A percentile compares a stretch with the other conserved stretches of the same genome.
Evolutionary conservation across 2,113 vertebrate genomes (phyloP).

Genomic region (Neolamprologus caudopunctatus): DNA sequence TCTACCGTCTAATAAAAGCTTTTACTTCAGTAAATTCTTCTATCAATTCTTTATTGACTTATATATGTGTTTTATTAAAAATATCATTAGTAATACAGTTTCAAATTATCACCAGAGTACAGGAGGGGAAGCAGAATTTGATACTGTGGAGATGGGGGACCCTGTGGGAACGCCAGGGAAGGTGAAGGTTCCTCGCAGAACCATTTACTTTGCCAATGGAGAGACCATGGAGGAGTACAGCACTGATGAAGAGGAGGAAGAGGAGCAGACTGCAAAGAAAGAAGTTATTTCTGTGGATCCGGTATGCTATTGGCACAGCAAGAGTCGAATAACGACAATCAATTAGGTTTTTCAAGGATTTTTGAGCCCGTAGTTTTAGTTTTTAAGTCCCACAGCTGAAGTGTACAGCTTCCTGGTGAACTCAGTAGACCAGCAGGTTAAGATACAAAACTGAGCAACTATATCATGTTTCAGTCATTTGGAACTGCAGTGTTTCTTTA

Average conservation of each 20-base stretch:
- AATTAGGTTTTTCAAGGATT: background rate
- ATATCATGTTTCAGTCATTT: background rate
- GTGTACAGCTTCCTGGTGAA: background rate
- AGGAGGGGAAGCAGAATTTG: constrained; percentile 74
- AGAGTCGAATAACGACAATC: background rate
- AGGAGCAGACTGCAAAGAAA: constrained; percentile 68
- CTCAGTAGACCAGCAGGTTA: background rate
- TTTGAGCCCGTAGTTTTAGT: background rate
- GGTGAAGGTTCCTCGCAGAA: constrained; percentile 82
- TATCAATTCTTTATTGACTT: background rate
- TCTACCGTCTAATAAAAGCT: background rate
- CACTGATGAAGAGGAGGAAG: constrained; percentile 91
- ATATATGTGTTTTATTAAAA: background rate
- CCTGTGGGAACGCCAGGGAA: constrained; percentile 63
- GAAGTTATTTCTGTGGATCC: constrained; percentile 78
- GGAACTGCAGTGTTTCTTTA: background rate
- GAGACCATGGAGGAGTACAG: constrained; percentile 99
- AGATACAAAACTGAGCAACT: background rate
- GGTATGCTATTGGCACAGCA: constrained; percentile 61
- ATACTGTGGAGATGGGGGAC: constrained; percentile 86
- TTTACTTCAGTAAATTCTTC: background rate
- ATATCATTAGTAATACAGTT: background rate
- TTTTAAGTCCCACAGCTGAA: background rate
- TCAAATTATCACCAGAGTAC: constrained; percentile 37
- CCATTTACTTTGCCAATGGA: constrained; percentile 94